Base-by-base conservation (phyloP, 37 sponge, comb jelly and placozoan species). In the Tethya wilhelma region DNA sequence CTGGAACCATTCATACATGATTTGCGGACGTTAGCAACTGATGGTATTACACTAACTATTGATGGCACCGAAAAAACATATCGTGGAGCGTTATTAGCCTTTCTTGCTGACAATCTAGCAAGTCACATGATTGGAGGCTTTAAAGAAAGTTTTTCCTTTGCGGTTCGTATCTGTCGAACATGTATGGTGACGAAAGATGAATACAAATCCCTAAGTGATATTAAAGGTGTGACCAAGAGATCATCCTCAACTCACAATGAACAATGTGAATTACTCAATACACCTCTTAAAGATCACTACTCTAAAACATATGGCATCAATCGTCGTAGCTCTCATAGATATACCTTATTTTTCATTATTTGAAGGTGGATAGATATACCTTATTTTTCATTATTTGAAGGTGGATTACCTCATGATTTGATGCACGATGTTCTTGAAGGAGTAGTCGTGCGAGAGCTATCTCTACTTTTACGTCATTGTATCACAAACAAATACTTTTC, bases 341-440 rank as follows among this genome's bases (percentile, higher is more conserved):
- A 26, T 62, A n/a, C 29, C 64, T n/a, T 62, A 62, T 23, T 62
- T 62, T 36, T 17, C 69, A 8, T 7, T 84, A 69, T 20, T 11
- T 76, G 7, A 36, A 69, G 9, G 12, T 67, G 19, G n/a, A 20
- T 76, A 17, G 44, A 76, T 62, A 26, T 62, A n/a, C 29, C 64
- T n/a, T 62, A 62, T 23, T 62, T 62, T 36, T 17, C 69, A 8
- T 7, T 84, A 44, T 73, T 64, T 64, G 56, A 44, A 37, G 76
- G 84, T 74, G 82, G 82, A 23, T 31, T 83, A 65, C 62, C 85
- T 28, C 78, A 84, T 69, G 78, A 84, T 76, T 23, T 67, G n/a
- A 84, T 84, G 85, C 85, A 76, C 32, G 77, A 84, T 38, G n/a
- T 84, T n/a, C 38, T 76, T 2, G 85, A 76, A 40, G 78, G 78